Evolutionary conservation across 2,888 invertebrate species (phyloP), one percentile per base, ranked within the genome.

Genomic region (Abscondita cerata): DNA sequence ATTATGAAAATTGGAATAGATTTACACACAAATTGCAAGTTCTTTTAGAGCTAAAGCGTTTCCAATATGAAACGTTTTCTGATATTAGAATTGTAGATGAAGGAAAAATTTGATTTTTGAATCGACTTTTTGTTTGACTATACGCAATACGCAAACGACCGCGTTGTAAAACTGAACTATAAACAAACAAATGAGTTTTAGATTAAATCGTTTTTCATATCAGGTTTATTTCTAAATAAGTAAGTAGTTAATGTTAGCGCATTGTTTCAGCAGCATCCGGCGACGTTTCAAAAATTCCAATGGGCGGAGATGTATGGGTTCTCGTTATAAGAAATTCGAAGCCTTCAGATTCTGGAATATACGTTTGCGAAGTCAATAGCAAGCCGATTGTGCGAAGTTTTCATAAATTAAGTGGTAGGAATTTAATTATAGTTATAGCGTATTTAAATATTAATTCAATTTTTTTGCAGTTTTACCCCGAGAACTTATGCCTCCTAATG

Each of bases 291-390:
- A 72, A 71, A 52, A 69, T 79, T 48, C 75, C 80, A 46, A 83
- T 84, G 74, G 92, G 90, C 1, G 92, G 92, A 0, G 92, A 92
- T 75, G 92, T 93, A 12, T 93, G 93, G 93, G 92, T 93, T 40
- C 83, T 94, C 50, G 87, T 91, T 65, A 91, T 94, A 73, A 89
- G 88, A 75, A 82, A 85, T 13, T 87, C 89, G 12, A 87, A 84
- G 72, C 81, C 87, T 0, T 83, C 86, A 0, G 93, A 94, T 76
- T 86, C 91, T 0, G 93, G 92, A 1, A 84, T 91, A 33, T 94
- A 93, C 78, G 87, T 89, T 70, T 94, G 93, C 72, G 93, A 93
- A 81, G 87, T 93, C 13, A 93, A 93, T 81, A 90, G 90, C 12
- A 89, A 88, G 70, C 93, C 93, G 0, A 87, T 89, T 0, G 85